Evolutionary conservation across 2,113 vertebrate genomes (phyloP).

Genomic region (Oncorhynchus nerka): DNA sequence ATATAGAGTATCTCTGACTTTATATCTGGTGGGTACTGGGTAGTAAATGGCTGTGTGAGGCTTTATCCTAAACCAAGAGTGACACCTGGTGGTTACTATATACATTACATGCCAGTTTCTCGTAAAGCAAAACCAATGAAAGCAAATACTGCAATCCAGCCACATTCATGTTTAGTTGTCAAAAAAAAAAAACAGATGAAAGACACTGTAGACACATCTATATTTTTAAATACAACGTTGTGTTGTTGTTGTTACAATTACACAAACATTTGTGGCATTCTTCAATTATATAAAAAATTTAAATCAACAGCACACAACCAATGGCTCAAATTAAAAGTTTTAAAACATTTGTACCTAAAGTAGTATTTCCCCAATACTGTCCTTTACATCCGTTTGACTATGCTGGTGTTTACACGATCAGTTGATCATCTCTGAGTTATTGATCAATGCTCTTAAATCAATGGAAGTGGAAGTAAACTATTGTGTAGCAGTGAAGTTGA

Average conservation of each 20-base stretch:
- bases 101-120: background rate
- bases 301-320: no score
- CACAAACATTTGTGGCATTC: background rate
- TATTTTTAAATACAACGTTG: no score
- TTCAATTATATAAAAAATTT: background rate
- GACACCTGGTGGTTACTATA: conserved; percentile 49
- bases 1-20: background rate
- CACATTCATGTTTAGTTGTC: no score
- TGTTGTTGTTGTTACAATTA: background rate
- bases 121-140: no score
- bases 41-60: background rate
- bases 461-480: background rate
- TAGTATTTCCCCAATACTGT: background rate
- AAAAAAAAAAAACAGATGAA: no score
- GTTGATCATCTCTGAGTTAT: background rate
- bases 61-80: conserved; percentile 22
- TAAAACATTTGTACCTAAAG: background rate
- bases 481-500: background rate
- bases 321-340: background rate
- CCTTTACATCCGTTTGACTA: background rate
- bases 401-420: background rate
- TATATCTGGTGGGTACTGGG: background rate
- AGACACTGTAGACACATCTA: no score
- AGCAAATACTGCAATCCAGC: no score
- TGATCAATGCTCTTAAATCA: background rate